phyloP scores from a whole-genome alignment of 2,888 invertebrate species.

The Trachelus tabidus region DNA sequence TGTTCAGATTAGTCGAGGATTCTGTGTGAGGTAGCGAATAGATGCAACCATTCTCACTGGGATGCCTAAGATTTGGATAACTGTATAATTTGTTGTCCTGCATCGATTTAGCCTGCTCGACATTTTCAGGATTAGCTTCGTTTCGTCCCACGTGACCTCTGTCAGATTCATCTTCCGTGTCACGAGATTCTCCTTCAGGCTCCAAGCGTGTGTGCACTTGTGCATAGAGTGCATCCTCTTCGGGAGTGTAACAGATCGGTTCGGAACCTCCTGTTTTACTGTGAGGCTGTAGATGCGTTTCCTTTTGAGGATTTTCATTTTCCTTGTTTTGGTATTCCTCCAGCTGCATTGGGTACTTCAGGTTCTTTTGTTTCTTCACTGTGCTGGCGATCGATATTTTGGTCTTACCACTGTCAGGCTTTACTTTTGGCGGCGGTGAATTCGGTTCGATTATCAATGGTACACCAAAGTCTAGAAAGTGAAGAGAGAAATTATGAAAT shows the following conservation, averaged over 20 bases:
- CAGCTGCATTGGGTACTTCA: conserved; percentile 62
- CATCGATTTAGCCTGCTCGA: conserved; percentile 22
- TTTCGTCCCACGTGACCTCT: conserved; percentile 39
- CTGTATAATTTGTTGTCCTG: conserved; percentile 34
- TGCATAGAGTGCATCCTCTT: conserved; percentile 58
- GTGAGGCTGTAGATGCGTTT: conserved; percentile 23
- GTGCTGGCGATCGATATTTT: conserved; percentile 55
- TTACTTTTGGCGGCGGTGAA: conserved; percentile 45
- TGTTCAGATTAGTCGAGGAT: conserved; percentile 37
- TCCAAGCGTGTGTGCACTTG: conserved; percentile 57
- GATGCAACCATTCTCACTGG: conserved; percentile 43
- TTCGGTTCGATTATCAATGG: conserved; percentile 52
- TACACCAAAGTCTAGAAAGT: conserved; percentile 61
- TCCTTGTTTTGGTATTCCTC: conserved; percentile 77
- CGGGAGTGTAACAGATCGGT: conserved; percentile 47
- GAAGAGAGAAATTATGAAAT: neutral
- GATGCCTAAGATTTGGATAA: conserved; percentile 24
- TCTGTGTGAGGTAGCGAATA: conserved; percentile 54
- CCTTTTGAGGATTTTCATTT: conserved; percentile 73
- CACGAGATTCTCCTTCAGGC: conserved; percentile 60
- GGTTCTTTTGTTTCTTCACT: conserved; percentile 41
- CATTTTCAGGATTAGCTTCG: conserved; percentile 28
- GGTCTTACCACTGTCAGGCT: conserved; percentile 48
- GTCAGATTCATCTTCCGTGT: conserved; percentile 60
- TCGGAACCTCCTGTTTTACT: conserved; percentile 31